Percentiles rank a stretch among this genome's conserved stretches.
phyloP scores from a whole-genome alignment of 1,140 invertebrate genomes.

The Apis dorsata region DNA sequence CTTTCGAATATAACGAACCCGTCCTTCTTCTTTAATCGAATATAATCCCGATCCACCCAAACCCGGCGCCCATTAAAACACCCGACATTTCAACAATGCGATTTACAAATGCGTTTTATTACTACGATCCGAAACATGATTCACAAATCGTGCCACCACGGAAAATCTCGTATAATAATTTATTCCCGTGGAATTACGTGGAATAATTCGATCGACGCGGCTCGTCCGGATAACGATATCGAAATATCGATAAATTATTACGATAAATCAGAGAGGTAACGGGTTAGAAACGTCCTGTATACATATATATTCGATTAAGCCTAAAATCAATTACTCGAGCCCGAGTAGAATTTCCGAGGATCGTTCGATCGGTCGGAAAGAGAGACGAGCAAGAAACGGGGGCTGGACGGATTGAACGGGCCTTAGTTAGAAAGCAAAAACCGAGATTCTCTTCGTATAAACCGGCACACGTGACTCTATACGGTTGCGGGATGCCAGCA shows the following conservation, averaged over 20 bases:
- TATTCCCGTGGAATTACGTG: not conserved
- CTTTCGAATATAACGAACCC: too few species aligned
- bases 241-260: conserved; percentile 14
- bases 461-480: conserved; percentile 47
- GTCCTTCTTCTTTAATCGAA: too few species aligned
- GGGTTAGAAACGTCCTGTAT: conserved; percentile 13
- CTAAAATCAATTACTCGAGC: conserved; percentile 40
- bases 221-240: not conserved
- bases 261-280: conserved; percentile 6
- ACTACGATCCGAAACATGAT: not conserved
- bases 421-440: conserved; percentile 45
- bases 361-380: conserved; percentile 8
- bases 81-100: not conserved
- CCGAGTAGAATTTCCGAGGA: conserved; percentile 11
- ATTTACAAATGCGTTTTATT: conserved; percentile 8
- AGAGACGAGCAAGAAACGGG: conserved; percentile 11
- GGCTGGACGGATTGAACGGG: not conserved
- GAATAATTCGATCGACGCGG: not conserved
- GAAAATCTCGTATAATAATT: not conserved
- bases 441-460: conserved; percentile 44
- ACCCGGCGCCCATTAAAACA: too few species aligned
- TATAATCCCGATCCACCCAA: too few species aligned
- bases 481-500: conserved; percentile 53
- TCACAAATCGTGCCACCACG: not conserved
- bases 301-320: conserved; percentile 20